phyloP scores from a whole-genome alignment of 1,140 invertebrate genomes.

The Uloborus diversus region DNA sequence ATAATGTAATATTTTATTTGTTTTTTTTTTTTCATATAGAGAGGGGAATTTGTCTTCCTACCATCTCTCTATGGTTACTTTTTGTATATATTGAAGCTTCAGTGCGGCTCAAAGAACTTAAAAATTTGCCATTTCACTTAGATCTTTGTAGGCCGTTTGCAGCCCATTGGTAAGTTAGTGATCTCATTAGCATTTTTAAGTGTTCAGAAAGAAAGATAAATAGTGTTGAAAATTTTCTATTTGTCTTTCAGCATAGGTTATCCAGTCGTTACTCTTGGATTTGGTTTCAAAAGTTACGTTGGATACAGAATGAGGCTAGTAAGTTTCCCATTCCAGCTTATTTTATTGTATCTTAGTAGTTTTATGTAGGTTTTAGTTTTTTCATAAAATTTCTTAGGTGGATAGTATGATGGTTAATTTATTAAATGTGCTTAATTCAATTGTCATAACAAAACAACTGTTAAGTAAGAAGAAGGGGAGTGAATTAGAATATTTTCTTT shows the following conservation, averaged over 20 bases:
- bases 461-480: too few species aligned
- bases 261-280: constrained; percentile 95
- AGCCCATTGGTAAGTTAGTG: constrained; percentile 85
- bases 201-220: too few species aligned
- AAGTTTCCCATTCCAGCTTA: too few species aligned
- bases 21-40: constrained; percentile 70
- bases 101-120: constrained; percentile 84
- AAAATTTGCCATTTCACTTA: constrained; percentile 87
- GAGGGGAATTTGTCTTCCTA: constrained; percentile 92
- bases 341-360: background rate
- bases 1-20: background rate
- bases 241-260: constrained; percentile 82
- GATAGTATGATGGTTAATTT: too few species aligned
- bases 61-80: constrained; percentile 91
- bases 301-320: constrained; percentile 87
- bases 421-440: too few species aligned
- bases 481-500: too few species aligned
- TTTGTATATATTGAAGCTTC: constrained; percentile 96
- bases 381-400: too few species aligned
- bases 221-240: background rate
- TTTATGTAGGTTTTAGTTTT: background rate
- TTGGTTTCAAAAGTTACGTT: constrained; percentile 95
- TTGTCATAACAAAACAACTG: too few species aligned
- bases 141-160: constrained; percentile 97
- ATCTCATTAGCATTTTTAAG: constrained; percentile 14